A percentile compares a stretch with the other conserved stretches of the same genome.
Conservation (phyloP, 2,797 vertebrate genomes). For the Chiroxiphia lanceolata region DNA sequence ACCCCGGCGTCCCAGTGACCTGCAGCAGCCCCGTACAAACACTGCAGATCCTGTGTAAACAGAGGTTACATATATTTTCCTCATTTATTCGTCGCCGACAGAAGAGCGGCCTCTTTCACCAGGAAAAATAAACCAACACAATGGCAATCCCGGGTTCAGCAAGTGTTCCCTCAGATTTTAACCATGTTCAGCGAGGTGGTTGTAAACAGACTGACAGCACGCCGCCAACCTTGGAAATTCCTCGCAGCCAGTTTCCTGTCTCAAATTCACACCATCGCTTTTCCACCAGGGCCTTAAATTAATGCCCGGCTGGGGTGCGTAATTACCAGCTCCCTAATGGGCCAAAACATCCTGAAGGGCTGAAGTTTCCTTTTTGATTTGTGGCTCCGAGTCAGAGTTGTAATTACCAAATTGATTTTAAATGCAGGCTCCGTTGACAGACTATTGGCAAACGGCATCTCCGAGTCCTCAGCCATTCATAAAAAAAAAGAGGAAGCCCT, state of each 20-base stretch:
- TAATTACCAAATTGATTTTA: conserved; percentile 71
- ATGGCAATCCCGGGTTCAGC: neutral
- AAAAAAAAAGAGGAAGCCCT: conserved; percentile 48
- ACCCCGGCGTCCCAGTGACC: neutral
- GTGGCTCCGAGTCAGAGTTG: conserved; percentile 48
- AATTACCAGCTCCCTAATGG: conserved; percentile 66
- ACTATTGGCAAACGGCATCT: conserved; percentile 54
- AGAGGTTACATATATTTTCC: conserved; percentile 16
- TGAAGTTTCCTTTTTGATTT: conserved; percentile 64
- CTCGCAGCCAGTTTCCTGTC: conserved; percentile 43
- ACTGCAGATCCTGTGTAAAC: conserved; percentile 33
- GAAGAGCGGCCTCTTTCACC: neutral
- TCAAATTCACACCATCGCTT: conserved; percentile 56
- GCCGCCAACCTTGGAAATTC: conserved; percentile 50
- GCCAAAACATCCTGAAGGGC: conserved; percentile 60
- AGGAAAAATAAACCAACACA: conserved; percentile 50
- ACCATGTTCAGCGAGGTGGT: conserved; percentile 37
- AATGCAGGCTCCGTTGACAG: conserved; percentile 63
- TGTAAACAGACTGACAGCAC: conserved; percentile 61
- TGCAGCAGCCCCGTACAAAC: conserved; percentile 14
- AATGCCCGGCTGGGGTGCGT: conserved; percentile 56
- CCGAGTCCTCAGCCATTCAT: conserved; percentile 46
- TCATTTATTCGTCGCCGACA: conserved; percentile 32
- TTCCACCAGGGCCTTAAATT: conserved; percentile 39
- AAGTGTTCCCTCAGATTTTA: conserved; percentile 56